phyloP scores from a whole-genome alignment of 2,113 vertebrate genomes.

The Pyxicephalus adspersus region DNA sequence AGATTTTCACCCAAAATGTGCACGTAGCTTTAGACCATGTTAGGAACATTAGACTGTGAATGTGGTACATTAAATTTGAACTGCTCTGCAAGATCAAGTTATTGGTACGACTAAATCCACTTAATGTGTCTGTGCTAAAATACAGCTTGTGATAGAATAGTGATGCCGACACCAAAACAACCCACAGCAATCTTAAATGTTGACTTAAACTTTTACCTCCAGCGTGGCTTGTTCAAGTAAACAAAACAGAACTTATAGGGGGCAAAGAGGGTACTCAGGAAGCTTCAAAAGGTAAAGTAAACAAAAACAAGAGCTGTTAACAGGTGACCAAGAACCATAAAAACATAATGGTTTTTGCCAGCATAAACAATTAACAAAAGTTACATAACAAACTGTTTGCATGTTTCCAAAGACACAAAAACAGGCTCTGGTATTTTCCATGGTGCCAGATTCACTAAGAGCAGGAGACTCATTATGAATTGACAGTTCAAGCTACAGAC shows the following conservation, averaged over 20 bases:
- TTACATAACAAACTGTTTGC: slow-evolving; percentile 41
- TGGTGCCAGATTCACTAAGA: slow-evolving; percentile 62
- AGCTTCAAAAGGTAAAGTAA: not conserved
- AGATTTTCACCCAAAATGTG: no score
- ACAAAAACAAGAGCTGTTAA: not conserved
- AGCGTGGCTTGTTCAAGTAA: no score
- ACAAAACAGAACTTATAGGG: no score
- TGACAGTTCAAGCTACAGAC: slow-evolving; percentile 69
- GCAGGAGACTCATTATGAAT: slow-evolving; percentile 71
- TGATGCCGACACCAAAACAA: not conserved
- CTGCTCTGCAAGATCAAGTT: no score
- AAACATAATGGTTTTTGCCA: slow-evolving; percentile 5
- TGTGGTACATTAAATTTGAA: no score
- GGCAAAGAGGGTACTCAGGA: not conserved
- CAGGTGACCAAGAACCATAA: slow-evolving; percentile 9
- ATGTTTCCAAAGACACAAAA: slow-evolving; percentile 53
- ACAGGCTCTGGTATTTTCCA: slow-evolving; percentile 58
- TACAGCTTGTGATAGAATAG: not conserved
- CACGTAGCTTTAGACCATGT: no score
- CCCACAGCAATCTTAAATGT: not conserved
- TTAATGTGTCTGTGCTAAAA: no score
- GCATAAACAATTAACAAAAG: slow-evolving; percentile 10
- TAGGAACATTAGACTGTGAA: no score
- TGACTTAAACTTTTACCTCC: no score
- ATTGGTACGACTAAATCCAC: no score